Evolutionary conservation across 2,888 invertebrate genomes (phyloP), one percentile per base, ranked within the genome.

Genomic region (Nomada ferruginata): DNA sequence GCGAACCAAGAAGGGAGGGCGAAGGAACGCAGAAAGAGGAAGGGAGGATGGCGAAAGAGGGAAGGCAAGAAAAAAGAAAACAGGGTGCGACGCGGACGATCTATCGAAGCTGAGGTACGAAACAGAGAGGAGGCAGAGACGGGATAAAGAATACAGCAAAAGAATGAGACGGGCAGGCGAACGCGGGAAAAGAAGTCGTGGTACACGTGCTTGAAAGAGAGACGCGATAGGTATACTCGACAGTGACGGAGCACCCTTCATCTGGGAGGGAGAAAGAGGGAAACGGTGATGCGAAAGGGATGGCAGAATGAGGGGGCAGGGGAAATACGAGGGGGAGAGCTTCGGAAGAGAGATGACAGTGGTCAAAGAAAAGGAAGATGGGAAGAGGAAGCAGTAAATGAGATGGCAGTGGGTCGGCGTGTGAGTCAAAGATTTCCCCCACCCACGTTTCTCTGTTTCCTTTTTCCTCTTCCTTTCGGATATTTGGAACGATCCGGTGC

Each of bases 201-300:
- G 61, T 74, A 76, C 83, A 85, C 84, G 74, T 78, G 74, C 75
- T 80, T 59, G 66, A 87, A 77, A 83, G 82, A 85, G 83, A 78
- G 85, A 83, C 74, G 59, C 72, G 84, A 74, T 74, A 83, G 15
- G n/a, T 84, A 82, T 72, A 80, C 80, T 84, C 83, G 89, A 89
- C 89, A 87, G 89, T 90, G 89, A 90, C 90, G 86, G 87, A 90
- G 90, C 86, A 89, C 88, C 85, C 87, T 84, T 78, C 83, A 36
- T 63, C 29, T 44, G 9, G 83, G 83, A 83, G 76, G 65, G 79
- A 53, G 20, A 53, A 57, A 18, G 61, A 65, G 64, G 57, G 69
- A 47, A 55, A 50, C 63, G 26, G 59, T 47, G 75, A 47, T 72
- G 78, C 59, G 47, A 18, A 60, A 42, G n/a, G 29, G 57, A 42